phyloP scores from a whole-genome alignment of 1,140 invertebrate genomes.

The Panagrolaimus sp. region DNA sequence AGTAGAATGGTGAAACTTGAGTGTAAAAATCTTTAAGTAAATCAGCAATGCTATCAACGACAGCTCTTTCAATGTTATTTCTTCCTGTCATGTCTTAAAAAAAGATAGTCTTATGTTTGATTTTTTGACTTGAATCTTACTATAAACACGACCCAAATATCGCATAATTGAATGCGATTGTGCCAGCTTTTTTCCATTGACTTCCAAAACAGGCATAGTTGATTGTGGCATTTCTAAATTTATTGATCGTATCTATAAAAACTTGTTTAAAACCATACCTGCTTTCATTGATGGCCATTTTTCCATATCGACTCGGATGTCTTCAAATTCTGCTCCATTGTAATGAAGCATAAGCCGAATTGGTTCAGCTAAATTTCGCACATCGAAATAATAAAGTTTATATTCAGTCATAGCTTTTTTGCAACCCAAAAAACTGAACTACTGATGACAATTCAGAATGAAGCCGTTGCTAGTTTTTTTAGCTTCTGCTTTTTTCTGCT shows the following conservation, averaged over 20 bases:
- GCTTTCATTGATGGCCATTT: conserved; percentile 17
- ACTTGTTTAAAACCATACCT: neutral
- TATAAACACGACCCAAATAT: conserved; percentile 17
- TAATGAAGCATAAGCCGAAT: conserved; percentile 26
- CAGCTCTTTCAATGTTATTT: conserved; percentile 3
- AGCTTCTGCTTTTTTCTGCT: too few relatives aligned
- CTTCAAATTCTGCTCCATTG: conserved; percentile 20
- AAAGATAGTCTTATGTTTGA: neutral
- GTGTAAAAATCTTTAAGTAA: conserved; percentile 16
- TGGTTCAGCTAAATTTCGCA: conserved; percentile 24
- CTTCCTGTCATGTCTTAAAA: conserved; percentile 18
- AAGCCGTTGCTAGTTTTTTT: too few relatives aligned
- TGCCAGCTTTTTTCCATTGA: conserved; percentile 16
- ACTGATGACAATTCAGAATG: too few relatives aligned
- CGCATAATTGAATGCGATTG: conserved; percentile 18
- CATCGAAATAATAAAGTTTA: conserved; percentile 23
- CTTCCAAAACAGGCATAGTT: conserved; percentile 15
- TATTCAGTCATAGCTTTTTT: conserved; percentile 15
- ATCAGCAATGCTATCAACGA: conserved; percentile 16
- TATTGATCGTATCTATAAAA: neutral
- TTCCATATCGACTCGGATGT: conserved; percentile 13
- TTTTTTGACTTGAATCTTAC: neutral
- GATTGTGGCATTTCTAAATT: conserved; percentile 18
- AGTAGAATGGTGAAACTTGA: neutral
- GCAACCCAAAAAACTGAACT: too few relatives aligned